A percentile compares a stretch with the other conserved stretches of the same genome.
phyloP scores from a whole-genome alignment of 2,113 vertebrate genomes.

The Cinclus cinclus region DNA sequence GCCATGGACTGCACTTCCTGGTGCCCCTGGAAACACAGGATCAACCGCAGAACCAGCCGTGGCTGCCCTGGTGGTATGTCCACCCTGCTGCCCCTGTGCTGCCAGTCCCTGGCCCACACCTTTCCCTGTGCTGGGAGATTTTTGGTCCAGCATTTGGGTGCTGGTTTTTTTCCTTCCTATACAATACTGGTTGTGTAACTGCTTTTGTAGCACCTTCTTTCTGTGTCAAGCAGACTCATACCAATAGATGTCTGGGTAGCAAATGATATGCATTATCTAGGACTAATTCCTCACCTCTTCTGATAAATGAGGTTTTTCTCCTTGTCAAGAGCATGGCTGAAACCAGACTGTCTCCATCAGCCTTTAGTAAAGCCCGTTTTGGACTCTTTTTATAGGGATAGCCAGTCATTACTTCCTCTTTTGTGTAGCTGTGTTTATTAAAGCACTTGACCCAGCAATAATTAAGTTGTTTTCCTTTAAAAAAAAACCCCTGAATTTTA shows the following conservation, averaged over 20 bases:
- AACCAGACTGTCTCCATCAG: accelerated
- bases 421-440: neutral
- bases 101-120: too few species aligned
- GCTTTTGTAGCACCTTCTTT: neutral
- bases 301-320: neutral
- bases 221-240: accelerated
- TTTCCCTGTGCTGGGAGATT: neutral
- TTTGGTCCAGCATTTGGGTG: neutral
- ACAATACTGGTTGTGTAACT: neutral
- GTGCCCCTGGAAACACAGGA: neutral
- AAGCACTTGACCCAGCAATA: neutral
- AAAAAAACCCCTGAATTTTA: neutral
- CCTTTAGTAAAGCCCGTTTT: neutral
- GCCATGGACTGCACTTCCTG: neutral
- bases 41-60: neutral
- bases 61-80: accelerated
- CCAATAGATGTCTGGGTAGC: accelerated
- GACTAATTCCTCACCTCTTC: neutral
- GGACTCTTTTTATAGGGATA: neutral
- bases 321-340: neutral
- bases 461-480: neutral
- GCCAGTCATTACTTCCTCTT: neutral
- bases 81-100: neutral
- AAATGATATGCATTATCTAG: neutral
- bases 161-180: neutral